phyloP scores from a whole-genome alignment of 2,797 vertebrate species.

The Mus spretus region DNA sequence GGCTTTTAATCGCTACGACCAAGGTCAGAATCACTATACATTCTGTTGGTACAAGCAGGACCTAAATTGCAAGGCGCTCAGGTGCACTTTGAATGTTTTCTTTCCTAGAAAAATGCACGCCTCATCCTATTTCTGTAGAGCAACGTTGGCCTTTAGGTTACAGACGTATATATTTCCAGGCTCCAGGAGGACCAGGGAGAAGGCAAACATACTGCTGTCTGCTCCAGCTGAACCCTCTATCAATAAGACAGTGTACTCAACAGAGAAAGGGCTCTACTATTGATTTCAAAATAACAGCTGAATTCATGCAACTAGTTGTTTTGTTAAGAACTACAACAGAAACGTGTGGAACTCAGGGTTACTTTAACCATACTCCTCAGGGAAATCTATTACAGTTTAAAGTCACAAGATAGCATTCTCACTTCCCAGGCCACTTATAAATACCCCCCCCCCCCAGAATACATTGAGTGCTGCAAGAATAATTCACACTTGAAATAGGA shows the following conservation, averaged over 20 bases:
- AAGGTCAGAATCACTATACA: background rate
- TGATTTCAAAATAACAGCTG: constrained; percentile 52
- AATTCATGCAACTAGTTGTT: constrained; percentile 34
- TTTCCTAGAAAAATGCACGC: background rate
- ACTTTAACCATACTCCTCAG: constrained; percentile 37
- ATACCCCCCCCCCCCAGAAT: constrained; percentile 55
- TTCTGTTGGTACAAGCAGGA: background rate
- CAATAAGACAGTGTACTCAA: background rate
- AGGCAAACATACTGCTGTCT: background rate
- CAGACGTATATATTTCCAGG: background rate
- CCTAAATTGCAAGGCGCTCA: background rate
- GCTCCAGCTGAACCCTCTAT: constrained; percentile 23
- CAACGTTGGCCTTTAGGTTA: background rate
- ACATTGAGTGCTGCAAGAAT: constrained; percentile 48
- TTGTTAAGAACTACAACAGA: constrained; percentile 42
- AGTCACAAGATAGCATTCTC: constrained; percentile 57
- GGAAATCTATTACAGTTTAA: constrained; percentile 53
- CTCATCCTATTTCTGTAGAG: background rate
- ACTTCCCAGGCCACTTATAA: constrained; percentile 43
- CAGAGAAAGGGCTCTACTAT: background rate
- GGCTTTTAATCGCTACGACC: background rate
- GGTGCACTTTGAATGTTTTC: background rate
- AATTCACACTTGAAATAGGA: constrained; percentile 68
- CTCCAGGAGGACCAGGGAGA: background rate
- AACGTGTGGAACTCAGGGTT: background rate